Base-by-base conservation (phyloP, 2,113 vertebrate genomes). In the Aythya baeri region DNA sequence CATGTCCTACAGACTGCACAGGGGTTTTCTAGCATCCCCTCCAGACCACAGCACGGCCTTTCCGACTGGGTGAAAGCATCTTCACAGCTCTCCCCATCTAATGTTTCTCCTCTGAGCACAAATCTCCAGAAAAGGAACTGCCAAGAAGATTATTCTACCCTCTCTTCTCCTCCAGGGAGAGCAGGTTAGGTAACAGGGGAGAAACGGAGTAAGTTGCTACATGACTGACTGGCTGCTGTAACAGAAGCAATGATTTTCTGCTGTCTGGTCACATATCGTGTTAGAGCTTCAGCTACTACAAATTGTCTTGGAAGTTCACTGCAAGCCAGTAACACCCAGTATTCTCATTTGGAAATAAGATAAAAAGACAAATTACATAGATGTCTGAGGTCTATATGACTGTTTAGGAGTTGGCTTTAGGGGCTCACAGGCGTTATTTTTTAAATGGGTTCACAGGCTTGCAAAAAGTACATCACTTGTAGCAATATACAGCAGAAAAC, bases 211-310 rank as follows among this genome's bases (percentile, higher is more conserved):
- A 63, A 91, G 62, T 34, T 75, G 34, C 50, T 83, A 78, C 46
- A 76, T 55, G 50, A 87, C 43, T 52, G 78, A 57, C 18, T 78
- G 83, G 63, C 36, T 94, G 49, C n/a, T 57, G 25, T 54, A 93
- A 82, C n/a, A 52, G 46, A 82, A 93, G 77, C 72, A 75, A 41
- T 55, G 23, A 68, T 75, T 94, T 95, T 94, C 89, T 95, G 78
- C 87, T 94, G 81, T 84, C 91, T 89, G 62, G 89, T 94, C 91
- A 68, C 66, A 46, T 91, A 89, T 4, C 61, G 55, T 13, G 38
- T 71, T 81, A 31, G 14, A 92, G 55, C 57, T 84, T 94, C 61
- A 89, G 57, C 70, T 82, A 78, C 66, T 71, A 65, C 26, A 57
- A 91, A 72, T 54, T 61, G 75, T 3, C 20, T 68, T 79, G 61